Base-by-base conservation (phyloP, 2,888 invertebrate species). In the Euplagia quadripunctaria region DNA sequence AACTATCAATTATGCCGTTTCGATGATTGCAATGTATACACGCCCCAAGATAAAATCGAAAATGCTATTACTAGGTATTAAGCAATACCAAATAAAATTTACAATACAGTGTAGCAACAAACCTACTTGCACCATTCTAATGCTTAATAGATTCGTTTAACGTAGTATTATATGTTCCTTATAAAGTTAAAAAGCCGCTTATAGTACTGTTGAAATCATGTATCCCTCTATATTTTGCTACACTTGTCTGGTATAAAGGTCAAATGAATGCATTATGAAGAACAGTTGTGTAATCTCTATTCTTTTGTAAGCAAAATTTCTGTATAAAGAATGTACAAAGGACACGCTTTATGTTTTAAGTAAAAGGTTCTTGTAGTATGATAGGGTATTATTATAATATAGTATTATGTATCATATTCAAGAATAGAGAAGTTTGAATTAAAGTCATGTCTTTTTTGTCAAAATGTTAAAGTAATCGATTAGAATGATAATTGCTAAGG, bases 191-290 rank as follows among this genome's bases (percentile, higher is more conserved):
- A 42, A 69, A 72, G 73, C 80, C 75, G 64, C 73, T 49, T 67
- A 79, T 79, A 51, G 66, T 80, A 80, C 64, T 51, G 71, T 71
- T 68, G 71, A 68, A 65, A 65, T 68, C 20, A 67, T 63, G 20
- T 69, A 69, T 67, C 63, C 42, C 46, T 17, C 68, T 51, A 69
- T 65, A 66, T 70, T 52, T 31, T 55, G 64, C 20, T 68, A 68
- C 65, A 74, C 74, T 74, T 63, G 20, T 46, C 52, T 52, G 43
- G 52, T 69, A 72, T 65, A 75, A 74, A 75, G 75, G 75, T 75
- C 75, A 75, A 72, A 69, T 64, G 72, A 63, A 69, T 71, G 52
- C 61, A 64, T 71, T 72, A 72, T 41, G 49, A 68, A 52, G 64
- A 72, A 52, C 42, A 72, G 55, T 74, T 74, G 71, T 55, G 72